Evolutionary conservation across 2,888 invertebrate genomes (phyloP), one percentile per base, ranked within the genome.

Genomic region (Caenorhabditis sp.): DNA sequence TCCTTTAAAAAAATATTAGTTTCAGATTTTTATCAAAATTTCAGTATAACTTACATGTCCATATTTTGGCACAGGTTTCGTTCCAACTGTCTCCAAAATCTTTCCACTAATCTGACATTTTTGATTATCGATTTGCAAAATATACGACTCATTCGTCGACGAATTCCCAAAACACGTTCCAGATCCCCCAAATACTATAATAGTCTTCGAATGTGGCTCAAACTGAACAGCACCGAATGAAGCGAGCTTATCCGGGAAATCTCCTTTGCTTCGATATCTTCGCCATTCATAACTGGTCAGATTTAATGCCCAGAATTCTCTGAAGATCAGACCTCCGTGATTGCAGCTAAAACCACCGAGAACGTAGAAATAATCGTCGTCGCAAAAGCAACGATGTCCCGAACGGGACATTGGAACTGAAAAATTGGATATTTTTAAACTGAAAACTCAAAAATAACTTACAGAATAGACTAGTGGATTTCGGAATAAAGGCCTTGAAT

Each of bases 371-470:
- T 77, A 83, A 56, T 85, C 83, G 38, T 72, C 67, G 27, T 80
- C 81, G 10, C 73, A 67, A 64, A 84, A 85, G 12, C 80, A 74
- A 8, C 85, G 70, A 58, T 85, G 85, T 4, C 85, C 85, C 27
- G 82, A 82, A 21, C 85, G 73, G 26, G 73, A 57, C 14, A 20
- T 7, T 8, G 83, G 83, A 57, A 61, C 74, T 74, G 58, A 58
- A 60, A 68, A 27, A 17, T 38, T 38, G 20, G n/a, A 59, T 2
- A 14, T 59, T 38, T 53, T 53, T 5, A 23, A 23, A 20, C 7
- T 20, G 53, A 53, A 20, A 50, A n/a, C 17, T 50, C 36, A 36
- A 36, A 36, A 36, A 36, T 36, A 43, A 43, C 12, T 43, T 43
- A 10, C 14, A 10, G 17, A 43, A 43, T 14, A 3, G 3, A 10